Conservation (phyloP, 2,797 vertebrate species). For the Leuciscus waleckii region DNA sequence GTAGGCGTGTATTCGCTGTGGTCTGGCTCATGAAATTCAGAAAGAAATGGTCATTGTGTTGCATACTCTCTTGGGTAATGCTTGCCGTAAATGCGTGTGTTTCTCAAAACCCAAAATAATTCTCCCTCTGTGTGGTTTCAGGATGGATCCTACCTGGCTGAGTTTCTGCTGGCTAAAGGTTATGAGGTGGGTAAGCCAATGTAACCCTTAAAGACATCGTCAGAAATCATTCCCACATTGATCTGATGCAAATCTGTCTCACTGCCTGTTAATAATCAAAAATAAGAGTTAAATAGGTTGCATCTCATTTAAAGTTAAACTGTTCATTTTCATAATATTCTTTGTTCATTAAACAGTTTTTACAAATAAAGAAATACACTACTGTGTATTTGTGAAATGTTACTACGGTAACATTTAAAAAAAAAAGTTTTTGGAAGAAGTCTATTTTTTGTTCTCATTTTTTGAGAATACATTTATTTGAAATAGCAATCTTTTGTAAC, state of each 20-base stretch:
- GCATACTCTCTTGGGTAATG: constrained; percentile 37
- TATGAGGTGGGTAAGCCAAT: constrained; percentile 88
- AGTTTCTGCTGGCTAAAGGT: constrained; percentile 95
- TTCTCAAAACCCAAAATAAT: constrained; percentile 45
- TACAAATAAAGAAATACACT: background rate
- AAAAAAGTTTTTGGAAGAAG: too few relatives aligned
- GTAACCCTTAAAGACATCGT: constrained; percentile 69
- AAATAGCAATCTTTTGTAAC: background rate
- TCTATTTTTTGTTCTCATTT: too few relatives aligned
- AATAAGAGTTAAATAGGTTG: background rate
- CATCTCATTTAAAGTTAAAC: background rate
- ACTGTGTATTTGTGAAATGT: background rate
- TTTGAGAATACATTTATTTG: background rate
- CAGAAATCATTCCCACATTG: background rate
- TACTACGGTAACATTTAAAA: too few relatives aligned
- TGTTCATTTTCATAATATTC: background rate
- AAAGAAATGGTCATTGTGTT: constrained; percentile 45
- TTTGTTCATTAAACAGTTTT: background rate
- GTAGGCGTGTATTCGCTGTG: constrained; percentile 27
- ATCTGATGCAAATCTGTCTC: background rate
- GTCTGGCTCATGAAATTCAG: constrained; percentile 29
- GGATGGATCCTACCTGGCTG: constrained; percentile 99
- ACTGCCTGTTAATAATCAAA: constrained; percentile 3
- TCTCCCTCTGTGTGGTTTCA: constrained; percentile 76
- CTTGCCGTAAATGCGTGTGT: constrained; percentile 35